Evolutionary conservation across 1,140 invertebrate genomes (phyloP), one percentile per base, ranked within the genome.

Genomic region (Neuroterus valhalla): DNA sequence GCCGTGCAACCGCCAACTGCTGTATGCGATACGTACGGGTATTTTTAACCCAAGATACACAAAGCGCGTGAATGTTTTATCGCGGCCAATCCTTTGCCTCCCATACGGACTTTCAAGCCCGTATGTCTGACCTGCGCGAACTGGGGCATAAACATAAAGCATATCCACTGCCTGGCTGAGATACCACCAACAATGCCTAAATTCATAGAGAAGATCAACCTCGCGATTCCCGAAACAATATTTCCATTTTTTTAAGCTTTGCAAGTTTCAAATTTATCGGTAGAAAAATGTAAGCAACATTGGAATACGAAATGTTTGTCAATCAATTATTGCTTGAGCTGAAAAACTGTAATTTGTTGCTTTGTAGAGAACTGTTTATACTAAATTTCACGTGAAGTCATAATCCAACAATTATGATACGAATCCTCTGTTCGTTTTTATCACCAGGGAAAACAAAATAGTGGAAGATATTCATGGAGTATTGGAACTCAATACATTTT

Each of bases 121-220:
- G 84, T 84, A 81, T 81, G 78, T 86, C 81, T 82, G 81, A 79
- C 72, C 74, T 73, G 78, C 74, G 74, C 82, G 76, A 88, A 89
- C 83, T 89, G 81, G 87, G 84, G 79, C 88, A 87, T 86, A 88
- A 86, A 87, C 82, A 88, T 85, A 88, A 89, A 87, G 87, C 85
- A 80, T 84, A 79, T 73, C 82, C 81, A 84, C 80, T 83, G 82
- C 81, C 83, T 81, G 73, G 78, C 70, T 82, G 83, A 87, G 86
- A 88, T 88, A 87, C 80, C 81, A 75, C 81, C 84, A 85, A 87
- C 84, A 85, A 86, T 85, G 81, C 84, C 82, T 84, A 84, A 87
- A 87, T 82, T 85, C 83, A 82, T 79, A 74, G 82, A 79, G 78
- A 81, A 83, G 78, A 80, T 78, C 76, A 76, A 74, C 72, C 66